A percentile compares a stretch with the other conserved stretches of the same genome.
Conservation (phyloP, 2,113 vertebrate genomes). For the Herpetotheres cachinnans region DNA sequence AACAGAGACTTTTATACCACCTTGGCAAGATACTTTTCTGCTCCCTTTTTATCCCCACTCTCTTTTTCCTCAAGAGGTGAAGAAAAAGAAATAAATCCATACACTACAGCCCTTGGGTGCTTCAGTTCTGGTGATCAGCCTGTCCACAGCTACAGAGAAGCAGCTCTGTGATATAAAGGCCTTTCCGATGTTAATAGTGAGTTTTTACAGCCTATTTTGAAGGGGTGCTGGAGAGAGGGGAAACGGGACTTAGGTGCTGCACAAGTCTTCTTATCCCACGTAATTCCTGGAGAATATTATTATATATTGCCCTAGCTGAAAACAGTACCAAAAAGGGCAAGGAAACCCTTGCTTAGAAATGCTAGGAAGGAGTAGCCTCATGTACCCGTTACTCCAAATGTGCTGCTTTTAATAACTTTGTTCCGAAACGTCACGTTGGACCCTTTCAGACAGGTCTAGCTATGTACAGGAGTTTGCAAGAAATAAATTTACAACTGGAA, state of each 20-base stretch:
- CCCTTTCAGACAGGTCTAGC: not conserved
- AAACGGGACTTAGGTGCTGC: not conserved
- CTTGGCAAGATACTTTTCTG: not conserved
- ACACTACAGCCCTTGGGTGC: accelerated
- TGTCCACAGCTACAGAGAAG: not conserved
- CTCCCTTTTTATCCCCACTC: not conserved
- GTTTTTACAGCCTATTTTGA: not conserved
- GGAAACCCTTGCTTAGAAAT: not conserved
- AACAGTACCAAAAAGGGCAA: not conserved
- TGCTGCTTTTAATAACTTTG: not conserved
- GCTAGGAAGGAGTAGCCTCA: not conserved
- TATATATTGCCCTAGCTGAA: not conserved
- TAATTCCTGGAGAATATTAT: not conserved
- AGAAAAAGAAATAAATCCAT: not conserved
- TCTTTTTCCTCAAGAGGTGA: not conserved
- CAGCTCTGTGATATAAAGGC: not conserved
- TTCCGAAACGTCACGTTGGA: not conserved
- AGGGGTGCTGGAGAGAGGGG: not conserved
- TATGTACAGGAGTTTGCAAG: not conserved
- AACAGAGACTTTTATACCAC: not conserved
- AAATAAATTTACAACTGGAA: not conserved
- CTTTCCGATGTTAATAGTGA: not conserved
- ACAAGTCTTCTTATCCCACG: not conserved
- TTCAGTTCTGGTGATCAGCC: not conserved
- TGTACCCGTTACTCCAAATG: not conserved